Percentiles rank a stretch among this genome's conserved stretches.
Conservation (phyloP, 2,888 invertebrate species). For the Andrena dorsata region DNA sequence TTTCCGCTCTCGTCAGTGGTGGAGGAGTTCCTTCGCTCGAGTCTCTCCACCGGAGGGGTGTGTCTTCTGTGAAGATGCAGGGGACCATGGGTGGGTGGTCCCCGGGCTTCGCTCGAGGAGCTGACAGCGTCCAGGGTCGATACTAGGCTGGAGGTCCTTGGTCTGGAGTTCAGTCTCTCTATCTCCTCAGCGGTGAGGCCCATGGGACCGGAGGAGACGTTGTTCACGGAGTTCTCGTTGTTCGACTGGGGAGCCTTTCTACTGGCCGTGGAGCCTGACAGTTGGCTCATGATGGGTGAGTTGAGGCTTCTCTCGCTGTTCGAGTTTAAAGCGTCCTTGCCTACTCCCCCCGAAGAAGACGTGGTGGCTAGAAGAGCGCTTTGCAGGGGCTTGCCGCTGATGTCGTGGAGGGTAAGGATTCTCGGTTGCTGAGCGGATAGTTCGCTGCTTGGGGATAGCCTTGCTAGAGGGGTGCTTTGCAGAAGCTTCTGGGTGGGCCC, state of each 20-base stretch:
- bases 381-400: slow-evolving; percentile 96
- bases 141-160: slow-evolving; percentile 95
- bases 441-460: slow-evolving; percentile 96
- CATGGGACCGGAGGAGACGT: slow-evolving; percentile 90
- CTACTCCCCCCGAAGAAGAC: slow-evolving; percentile 94
- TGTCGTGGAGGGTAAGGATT: slow-evolving; percentile 96
- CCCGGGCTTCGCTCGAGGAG: slow-evolving; percentile 93
- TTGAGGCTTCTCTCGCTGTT: slow-evolving; percentile 96
- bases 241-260: slow-evolving; percentile 91
- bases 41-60: slow-evolving; percentile 90
- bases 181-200: slow-evolving; percentile 97
- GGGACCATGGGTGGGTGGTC: slow-evolving; percentile 89
- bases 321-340: slow-evolving; percentile 95
- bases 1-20: slow-evolving; percentile 97
- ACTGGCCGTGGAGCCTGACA: slow-evolving; percentile 93
- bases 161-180: slow-evolving; percentile 94
- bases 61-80: slow-evolving; percentile 88
- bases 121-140: slow-evolving; percentile 97
- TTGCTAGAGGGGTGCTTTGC: slow-evolving; percentile 95
- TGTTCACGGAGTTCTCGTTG: slow-evolving; percentile 86
- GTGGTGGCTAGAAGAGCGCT: slow-evolving; percentile 95
- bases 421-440: slow-evolving; percentile 95
- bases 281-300: slow-evolving; percentile 96
- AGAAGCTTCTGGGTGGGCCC: slow-evolving; percentile 88
- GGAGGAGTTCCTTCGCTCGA: slow-evolving; percentile 91